Evolutionary conservation across 2,113 vertebrate genomes (phyloP), one percentile per base, ranked within the genome.

Genomic region (Philantomba maxwellii): DNA sequence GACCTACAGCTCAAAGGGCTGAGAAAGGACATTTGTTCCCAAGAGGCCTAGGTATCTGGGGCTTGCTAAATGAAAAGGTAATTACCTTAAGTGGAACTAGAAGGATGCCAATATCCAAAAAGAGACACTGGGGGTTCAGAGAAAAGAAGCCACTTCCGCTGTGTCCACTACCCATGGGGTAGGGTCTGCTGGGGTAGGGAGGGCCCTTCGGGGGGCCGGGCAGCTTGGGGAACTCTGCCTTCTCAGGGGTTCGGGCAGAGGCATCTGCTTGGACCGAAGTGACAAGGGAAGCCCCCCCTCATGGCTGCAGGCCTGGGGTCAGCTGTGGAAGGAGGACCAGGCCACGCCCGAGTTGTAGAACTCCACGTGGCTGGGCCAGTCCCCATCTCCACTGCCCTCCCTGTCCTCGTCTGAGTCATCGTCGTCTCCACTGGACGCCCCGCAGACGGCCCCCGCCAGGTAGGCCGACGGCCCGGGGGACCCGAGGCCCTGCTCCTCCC

Each of bases 321-420:
- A 99, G 78, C 98, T 98, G 78, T 99, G 99, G 96, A 99, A 99
- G 78, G 99, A 98, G 0, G 99, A 99, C 99, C 99, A 99, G n/a
- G 98, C 98, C n/a, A 98, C 96, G 2, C 95, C 94, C 0, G 98
- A 98, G 51, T 97, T 94, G 17, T 99, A 99, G 96, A 99, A 99
- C 75, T 98, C 97, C 0, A 98, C 93, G 6, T 91, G 97, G 62
- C 96, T 97, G 14, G 99, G 97, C 99, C 99, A 99, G 84, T 98
- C 98, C 49, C 95, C 49, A 87, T 95, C 96, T n/a, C 85, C 83
- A 3, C 55, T 78, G 36, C 92, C 81, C 3, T 98, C 96, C 89
- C 98, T 98, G 26, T 99, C 98, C 0, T 99, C 98, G 0, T 98
- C 98, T 0, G 97, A 98, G 77, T 99, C 98, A 7, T 98, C 98